Percentiles rank a stretch among this genome's conserved stretches.
Evolutionary conservation across 2,888 invertebrate genomes (phyloP).

Genomic region (Chironomus tentans): DNA sequence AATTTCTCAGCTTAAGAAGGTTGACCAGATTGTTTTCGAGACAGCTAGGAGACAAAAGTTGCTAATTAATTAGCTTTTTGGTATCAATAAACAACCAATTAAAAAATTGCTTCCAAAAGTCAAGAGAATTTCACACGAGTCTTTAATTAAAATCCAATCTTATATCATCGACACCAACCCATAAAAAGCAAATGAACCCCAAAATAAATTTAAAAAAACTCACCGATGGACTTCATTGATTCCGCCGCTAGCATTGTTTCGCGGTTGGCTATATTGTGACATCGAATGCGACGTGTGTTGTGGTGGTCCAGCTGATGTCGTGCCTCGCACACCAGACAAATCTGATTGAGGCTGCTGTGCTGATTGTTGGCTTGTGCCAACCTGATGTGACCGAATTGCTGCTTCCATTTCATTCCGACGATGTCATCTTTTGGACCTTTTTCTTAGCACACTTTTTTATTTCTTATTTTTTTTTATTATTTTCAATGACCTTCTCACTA

Average conservation of each 20-base stretch:
- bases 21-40: no score
- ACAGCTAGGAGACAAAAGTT: no score
- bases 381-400: constrained; percentile 45
- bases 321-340: constrained; percentile 18
- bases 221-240: constrained; percentile 42
- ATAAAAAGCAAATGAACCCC: no score
- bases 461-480: not conserved
- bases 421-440: constrained; percentile 30
- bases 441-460: not conserved
- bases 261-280: constrained; percentile 36
- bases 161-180: no score
- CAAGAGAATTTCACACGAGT: no score
- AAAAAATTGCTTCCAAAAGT: no score
- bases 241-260: constrained; percentile 39
- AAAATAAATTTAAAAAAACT: constrained; percentile 29
- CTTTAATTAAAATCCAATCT: no score
- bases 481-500: not conserved
- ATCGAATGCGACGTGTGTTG: constrained; percentile 32
- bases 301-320: constrained; percentile 30
- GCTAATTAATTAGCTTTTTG: no score
- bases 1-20: no score
- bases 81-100: no score
- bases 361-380: constrained; percentile 39
- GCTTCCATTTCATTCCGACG: constrained; percentile 46
- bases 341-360: constrained; percentile 29